Percentiles rank a stretch among this genome's conserved stretches.
phyloP scores from a whole-genome alignment of 2,113 vertebrate species.

The Syrmaticus mikado region DNA sequence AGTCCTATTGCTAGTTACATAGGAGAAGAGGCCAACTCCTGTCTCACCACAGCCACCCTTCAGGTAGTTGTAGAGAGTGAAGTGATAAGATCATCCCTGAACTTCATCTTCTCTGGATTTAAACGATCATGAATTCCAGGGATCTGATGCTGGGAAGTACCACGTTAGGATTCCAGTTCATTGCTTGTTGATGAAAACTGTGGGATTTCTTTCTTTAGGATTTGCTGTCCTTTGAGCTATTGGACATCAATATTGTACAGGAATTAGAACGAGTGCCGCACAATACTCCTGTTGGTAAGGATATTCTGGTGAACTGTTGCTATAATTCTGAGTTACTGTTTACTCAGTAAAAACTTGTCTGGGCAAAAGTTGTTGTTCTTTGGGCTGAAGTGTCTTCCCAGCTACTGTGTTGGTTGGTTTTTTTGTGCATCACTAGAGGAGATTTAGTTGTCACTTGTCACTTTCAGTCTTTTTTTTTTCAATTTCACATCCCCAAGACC shows the following conservation, averaged over 20 bases:
- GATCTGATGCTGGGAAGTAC: not conserved
- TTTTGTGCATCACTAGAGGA: too few relatives aligned
- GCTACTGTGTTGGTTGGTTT: not conserved
- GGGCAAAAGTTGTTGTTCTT: not conserved
- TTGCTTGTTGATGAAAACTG: not conserved
- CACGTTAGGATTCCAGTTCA: not conserved
- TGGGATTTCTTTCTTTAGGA: conserved; percentile 79
- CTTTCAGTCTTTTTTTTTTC: not conserved
- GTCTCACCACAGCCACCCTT: too few relatives aligned
- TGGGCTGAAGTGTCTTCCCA: not conserved
- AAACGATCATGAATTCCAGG: too few relatives aligned
- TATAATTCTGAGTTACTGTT: not conserved
- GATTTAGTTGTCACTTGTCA: not conserved
- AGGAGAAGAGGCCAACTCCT: too few relatives aligned
- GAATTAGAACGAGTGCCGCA: conserved; percentile 95
- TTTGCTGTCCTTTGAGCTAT: conserved; percentile 93
- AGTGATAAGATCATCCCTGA: too few relatives aligned
- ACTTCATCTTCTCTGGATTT: too few relatives aligned
- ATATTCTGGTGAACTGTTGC: rapidly evolving
- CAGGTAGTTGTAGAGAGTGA: too few relatives aligned
- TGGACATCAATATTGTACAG: conserved; percentile 97
- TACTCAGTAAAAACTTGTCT: not conserved
- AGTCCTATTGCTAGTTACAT: too few relatives aligned
- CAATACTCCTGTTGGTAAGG: conserved; percentile 93
- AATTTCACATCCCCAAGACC: not conserved